Conservation (phyloP, 2,797 vertebrate genomes). For the Rhinatrema bivittatum region DNA sequence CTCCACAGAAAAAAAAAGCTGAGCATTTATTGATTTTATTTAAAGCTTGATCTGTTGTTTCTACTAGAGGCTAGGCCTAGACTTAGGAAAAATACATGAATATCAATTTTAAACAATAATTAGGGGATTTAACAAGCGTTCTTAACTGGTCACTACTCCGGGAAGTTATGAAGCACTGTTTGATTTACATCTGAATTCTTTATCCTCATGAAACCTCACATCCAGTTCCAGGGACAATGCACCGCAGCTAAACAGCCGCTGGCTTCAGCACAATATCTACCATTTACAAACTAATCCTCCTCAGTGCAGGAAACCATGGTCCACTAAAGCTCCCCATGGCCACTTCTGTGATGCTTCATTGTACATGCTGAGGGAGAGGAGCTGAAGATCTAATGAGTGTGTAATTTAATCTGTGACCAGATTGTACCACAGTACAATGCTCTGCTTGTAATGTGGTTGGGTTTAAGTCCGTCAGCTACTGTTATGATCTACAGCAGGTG, state of each 20-base stretch:
- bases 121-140: no score
- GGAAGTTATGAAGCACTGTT: no score
- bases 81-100: no score
- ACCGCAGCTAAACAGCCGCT: slow-evolving; percentile 32
- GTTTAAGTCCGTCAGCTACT: slow-evolving; percentile 51
- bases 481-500: slow-evolving; percentile 72
- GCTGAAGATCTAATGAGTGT: slow-evolving; percentile 45
- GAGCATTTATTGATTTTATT: no score
- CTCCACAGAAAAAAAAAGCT: no score
- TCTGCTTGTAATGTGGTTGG: slow-evolving; percentile 52
- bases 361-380: slow-evolving; percentile 39
- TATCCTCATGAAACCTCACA: slow-evolving; percentile 13
- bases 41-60: no score
- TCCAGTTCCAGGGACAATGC: slow-evolving; percentile 39
- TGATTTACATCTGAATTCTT: no score
- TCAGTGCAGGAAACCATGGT: slow-evolving; percentile 38
- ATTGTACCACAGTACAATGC: slow-evolving; percentile 56
- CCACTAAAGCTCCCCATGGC: slow-evolving; percentile 40
- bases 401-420: slow-evolving; percentile 59
- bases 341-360: no score
- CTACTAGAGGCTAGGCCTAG: no score
- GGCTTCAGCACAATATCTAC: slow-evolving; percentile 47
- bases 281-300: slow-evolving; percentile 47
- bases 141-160: no score
- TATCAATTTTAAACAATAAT: no score